Conservation (phyloP, 1,140 invertebrate species). For the Trichomalopsis sarcophagae region DNA sequence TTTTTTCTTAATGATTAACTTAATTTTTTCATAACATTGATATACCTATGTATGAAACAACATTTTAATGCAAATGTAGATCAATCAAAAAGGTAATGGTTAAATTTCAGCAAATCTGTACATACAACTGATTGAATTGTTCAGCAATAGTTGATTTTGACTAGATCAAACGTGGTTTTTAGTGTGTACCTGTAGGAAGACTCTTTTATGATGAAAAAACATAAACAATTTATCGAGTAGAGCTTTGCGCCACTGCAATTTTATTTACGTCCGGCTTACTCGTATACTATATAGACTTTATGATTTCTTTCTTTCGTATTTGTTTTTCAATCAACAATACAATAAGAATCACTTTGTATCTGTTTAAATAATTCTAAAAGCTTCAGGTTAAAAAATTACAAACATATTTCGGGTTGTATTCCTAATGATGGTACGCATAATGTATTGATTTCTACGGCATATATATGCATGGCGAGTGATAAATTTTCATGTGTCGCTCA, state of each 20-base stretch:
- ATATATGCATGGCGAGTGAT: background rate
- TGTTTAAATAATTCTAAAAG: constrained; percentile 6
- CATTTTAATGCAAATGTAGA: background rate
- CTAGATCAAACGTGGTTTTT: background rate
- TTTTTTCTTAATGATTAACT: background rate
- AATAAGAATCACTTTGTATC: background rate
- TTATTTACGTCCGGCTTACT: background rate
- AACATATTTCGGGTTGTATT: background rate
- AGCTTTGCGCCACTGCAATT: constrained; percentile 2
- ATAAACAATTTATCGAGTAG: background rate
- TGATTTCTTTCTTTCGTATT: background rate
- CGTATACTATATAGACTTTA: background rate
- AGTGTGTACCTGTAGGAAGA: background rate
- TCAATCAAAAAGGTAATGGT: background rate
- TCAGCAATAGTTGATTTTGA: background rate
- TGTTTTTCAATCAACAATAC: background rate
- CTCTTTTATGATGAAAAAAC: constrained; percentile 2
- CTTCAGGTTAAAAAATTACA: background rate
- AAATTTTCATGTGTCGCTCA: constrained; percentile 3
- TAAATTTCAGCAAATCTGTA: background rate
- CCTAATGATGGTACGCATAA: background rate
- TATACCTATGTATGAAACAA: background rate
- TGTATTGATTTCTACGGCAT: background rate
- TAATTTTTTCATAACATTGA: background rate
- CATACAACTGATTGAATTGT: background rate